Percentiles rank a stretch among this genome's conserved stretches.
These are phyloP conservation scores for Semnornis frantzii DNA, from an alignment of 2,113 vertebrate species.

Conservation along the genomic window DNA sequence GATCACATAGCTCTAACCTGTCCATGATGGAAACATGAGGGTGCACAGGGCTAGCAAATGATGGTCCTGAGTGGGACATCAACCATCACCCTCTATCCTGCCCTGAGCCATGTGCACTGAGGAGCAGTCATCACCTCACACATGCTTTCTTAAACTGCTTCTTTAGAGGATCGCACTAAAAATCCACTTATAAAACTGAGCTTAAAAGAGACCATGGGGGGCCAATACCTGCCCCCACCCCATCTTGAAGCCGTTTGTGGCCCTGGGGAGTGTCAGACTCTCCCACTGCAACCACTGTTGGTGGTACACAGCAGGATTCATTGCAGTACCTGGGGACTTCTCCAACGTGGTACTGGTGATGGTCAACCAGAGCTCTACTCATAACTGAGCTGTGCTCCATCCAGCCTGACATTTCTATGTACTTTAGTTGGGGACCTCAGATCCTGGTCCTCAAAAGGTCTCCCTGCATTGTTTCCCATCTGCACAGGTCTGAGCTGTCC, in stretches of 20 bases:
- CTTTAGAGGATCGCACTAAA: neutral
- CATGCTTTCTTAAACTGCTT: neutral
- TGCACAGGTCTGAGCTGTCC: accelerated
- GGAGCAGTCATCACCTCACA: accelerated
- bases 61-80: accelerated
- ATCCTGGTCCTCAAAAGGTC: accelerated
- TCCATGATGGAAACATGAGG: neutral
- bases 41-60: accelerated
- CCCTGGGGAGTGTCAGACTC: neutral
- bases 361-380: neutral
- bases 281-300: accelerated
- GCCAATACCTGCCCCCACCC: neutral
- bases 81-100: neutral
- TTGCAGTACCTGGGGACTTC: accelerated
- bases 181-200: neutral
- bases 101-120: accelerated
- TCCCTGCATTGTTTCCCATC: neutral
- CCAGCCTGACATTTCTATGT: neutral
- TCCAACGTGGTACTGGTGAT: accelerated
- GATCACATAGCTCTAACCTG: neutral
- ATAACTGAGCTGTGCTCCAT: neutral
- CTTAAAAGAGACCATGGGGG: neutral
- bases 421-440: neutral
- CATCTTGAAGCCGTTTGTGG: accelerated
- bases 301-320: neutral